These are phyloP conservation scores for Osmoderma eremita DNA, from an alignment of 2,888 invertebrate genomes.

Conservation along the genomic window DNA sequence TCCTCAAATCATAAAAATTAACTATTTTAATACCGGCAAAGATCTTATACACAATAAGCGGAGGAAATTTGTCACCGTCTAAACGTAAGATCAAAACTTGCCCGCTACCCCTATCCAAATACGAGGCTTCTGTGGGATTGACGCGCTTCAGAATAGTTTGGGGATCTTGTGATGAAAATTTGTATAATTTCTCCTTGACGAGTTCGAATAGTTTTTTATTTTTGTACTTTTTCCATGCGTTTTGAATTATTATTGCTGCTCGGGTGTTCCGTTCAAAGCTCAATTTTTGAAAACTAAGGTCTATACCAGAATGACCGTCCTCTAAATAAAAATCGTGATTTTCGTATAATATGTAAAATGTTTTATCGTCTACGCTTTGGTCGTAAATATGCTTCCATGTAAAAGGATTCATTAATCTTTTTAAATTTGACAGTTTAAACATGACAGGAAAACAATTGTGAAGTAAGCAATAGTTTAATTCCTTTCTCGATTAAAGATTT, in stretches of 20 bases:
- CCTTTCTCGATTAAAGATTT: no score
- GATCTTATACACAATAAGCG: constrained; percentile 54
- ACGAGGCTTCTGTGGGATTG: constrained; percentile 45
- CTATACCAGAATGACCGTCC: neutral
- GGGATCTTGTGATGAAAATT: constrained; percentile 47
- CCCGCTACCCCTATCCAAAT: constrained; percentile 50
- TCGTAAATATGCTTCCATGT: neutral
- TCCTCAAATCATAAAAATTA: constrained; percentile 10
- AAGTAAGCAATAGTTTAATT: neutral
- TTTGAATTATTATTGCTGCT: constrained; percentile 49
- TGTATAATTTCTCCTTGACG: constrained; percentile 43
- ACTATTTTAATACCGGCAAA: constrained; percentile 43
- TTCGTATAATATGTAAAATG: constrained; percentile 48
- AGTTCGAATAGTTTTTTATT: constrained; percentile 46
- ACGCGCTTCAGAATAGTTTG: constrained; percentile 44
- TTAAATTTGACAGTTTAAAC: constrained; percentile 12
- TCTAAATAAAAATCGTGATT: constrained; percentile 49
- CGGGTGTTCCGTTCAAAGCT: neutral
- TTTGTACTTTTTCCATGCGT: constrained; percentile 42
- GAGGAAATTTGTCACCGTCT: constrained; percentile 54
- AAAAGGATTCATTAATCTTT: constrained; percentile 8
- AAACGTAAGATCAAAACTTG: constrained; percentile 51
- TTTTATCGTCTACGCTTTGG: constrained; percentile 30
- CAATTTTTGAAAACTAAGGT: neutral
- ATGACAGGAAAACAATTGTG: neutral